Evolutionary conservation across 2,797 vertebrate species (phyloP), one percentile per base, ranked within the genome.

Genomic region (Acipenser oxyrinchus): DNA sequence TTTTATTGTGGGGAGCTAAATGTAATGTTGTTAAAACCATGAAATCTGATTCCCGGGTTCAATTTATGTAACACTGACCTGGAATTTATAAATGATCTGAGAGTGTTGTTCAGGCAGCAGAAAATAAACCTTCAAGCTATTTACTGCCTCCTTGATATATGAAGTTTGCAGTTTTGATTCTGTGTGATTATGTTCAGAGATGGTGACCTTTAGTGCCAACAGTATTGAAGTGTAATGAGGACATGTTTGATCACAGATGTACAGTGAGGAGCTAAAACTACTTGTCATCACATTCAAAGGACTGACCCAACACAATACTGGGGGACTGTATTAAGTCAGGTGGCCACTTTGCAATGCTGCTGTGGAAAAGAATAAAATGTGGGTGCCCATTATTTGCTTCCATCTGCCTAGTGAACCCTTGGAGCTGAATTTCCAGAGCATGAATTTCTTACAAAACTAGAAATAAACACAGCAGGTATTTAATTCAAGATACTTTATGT

Each of bases 101-200:
- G 80, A 89, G 84, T 87, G 86, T 88, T 91, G 92, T 89, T 89
- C 87, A 88, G 88, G 87, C 88, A 90, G 86, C 84, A 88, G 89
- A 90, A 94, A 95, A 95, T 93, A 95, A 95, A 93, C 90, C 92
- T 91, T 74, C 75, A 60, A 91, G 93, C 93, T 96, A 93, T 97
- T 98, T 97, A 94, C 93, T 93, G 92, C 93, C 90, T 93, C 87
- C 76, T 90, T 96, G 93, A 97, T 95, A 92, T 95, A 95, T 96
- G 95, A 96, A 96, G 94, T 98, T 98, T 96, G 94, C 93, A 91
- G 92, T 91, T 98, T 96, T 97, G 95, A 97, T 98, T 97, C 95
- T 94, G 92, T 93, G 93, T 95, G 95, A 96, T 97, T 96, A 96
- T 96, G 92, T 96, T 96, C 92, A 88, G 91, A 91, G 94, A 92